phyloP scores from a whole-genome alignment of 53 echinoderm and acorn worm species.

The Mesocentrotus franciscanus region DNA sequence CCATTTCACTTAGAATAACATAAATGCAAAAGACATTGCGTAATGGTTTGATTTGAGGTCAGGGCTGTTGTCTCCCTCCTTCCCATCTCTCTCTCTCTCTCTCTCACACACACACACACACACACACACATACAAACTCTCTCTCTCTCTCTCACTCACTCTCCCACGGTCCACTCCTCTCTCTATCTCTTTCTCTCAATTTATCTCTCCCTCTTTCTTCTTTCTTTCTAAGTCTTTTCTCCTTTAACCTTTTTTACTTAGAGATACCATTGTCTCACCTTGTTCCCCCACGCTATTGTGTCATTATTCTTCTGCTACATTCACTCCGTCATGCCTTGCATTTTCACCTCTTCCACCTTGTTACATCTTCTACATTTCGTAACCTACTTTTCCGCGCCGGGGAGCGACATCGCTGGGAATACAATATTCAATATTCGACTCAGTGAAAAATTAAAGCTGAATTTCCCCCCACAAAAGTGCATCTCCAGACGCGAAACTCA shows the following conservation, averaged over 20 bases:
- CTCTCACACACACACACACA: neutral
- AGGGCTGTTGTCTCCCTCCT: neutral
- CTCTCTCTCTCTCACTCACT: neutral
- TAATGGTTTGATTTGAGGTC: neutral
- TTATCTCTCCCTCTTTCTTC: neutral
- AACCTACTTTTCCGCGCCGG: slow-evolving; percentile 28
- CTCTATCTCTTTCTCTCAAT: neutral
- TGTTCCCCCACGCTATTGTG: neutral
- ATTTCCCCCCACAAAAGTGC: slow-evolving; percentile 46
- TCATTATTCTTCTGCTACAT: neutral
- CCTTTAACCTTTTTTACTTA: neutral
- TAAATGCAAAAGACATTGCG: neutral
- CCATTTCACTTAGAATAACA: no score
- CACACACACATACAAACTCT: no score
- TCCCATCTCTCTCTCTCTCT: neutral
- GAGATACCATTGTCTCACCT: neutral
- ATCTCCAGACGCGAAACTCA: slow-evolving; percentile 51
- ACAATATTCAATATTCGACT: slow-evolving; percentile 64
- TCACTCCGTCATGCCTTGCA: neutral
- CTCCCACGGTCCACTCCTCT: neutral
- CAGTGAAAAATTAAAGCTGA: slow-evolving; percentile 42
- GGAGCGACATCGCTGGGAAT: slow-evolving; percentile 43
- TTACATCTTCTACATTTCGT: slow-evolving; percentile 30
- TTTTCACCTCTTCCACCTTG: slow-evolving; percentile 3
- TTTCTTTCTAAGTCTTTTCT: neutral